These are phyloP conservation scores for Drosophila pullipes DNA, from an alignment of 2,888 invertebrate genomes.

Conservation along the genomic window DNA sequence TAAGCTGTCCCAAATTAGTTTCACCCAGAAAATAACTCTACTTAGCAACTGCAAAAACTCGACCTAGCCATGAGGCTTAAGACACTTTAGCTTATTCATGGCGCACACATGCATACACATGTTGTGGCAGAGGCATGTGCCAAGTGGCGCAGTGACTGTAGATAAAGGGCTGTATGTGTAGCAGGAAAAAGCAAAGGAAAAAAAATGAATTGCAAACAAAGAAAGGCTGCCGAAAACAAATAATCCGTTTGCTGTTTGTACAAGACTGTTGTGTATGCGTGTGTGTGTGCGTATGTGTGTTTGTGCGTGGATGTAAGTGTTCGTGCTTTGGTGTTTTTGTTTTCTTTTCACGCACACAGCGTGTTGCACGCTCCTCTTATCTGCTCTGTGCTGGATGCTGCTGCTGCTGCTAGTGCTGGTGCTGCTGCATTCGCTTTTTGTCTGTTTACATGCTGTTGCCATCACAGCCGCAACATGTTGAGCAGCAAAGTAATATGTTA, in stretches of 20 bases:
- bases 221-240: conserved; percentile 77
- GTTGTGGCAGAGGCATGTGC: conserved; percentile 3
- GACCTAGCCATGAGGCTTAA: conserved; percentile 26
- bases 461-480: conserved; percentile 64
- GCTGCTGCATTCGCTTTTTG: conserved; percentile 61
- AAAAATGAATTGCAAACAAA: conserved; percentile 51
- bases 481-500: conserved; percentile 63
- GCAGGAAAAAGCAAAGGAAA: conserved; percentile 17
- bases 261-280: neutral
- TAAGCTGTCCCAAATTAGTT: conserved; percentile 46
- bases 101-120: conserved; percentile 7
- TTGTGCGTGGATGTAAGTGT: neutral
- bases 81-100: conserved; percentile 48
- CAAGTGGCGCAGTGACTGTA: conserved; percentile 43
- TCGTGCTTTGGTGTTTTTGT: conserved; percentile 33
- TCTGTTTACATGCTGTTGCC: conserved; percentile 66
- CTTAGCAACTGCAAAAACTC: conserved; percentile 11
- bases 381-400: conserved; percentile 31
- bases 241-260: conserved; percentile 67
- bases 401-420: conserved; percentile 1
- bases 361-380: conserved; percentile 50
- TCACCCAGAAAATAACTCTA: conserved; percentile 24
- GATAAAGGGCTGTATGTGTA: conserved; percentile 42
- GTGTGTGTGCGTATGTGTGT: conserved; percentile 2
- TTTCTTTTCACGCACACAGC: conserved; percentile 33